Base-by-base conservation (phyloP, 1,140 invertebrate genomes). In the Zaprionus africanus region DNA sequence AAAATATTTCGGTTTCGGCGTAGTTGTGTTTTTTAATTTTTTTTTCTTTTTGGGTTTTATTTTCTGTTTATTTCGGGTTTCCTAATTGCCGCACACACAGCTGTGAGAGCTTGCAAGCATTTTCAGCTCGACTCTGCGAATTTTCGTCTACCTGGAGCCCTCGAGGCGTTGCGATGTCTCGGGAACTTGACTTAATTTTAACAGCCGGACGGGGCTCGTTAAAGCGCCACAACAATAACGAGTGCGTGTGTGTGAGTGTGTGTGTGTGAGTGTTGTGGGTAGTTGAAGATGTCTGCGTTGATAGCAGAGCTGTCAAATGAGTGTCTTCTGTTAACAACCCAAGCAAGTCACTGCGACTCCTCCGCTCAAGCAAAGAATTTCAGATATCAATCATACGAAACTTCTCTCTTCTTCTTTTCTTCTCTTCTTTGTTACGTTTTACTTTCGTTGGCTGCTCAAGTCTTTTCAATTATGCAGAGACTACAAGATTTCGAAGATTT, bases 261-360 rank as follows among this genome's bases (percentile, higher is more conserved):
- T 31, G 28, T 22, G 19, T 59, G 12, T 60, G 46, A 53, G 46
- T 38, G 46, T 38, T 59, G 71, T 74, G 65, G 70, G 64, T 49
- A 63, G 72, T 58, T 75, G 72, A 75, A 75, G 72, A 75, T 75
- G 72, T 75, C 72, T 75, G 26, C 66, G 66, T 31, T 75, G 72
- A 75, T 75, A 69, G 66, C 60, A 12, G 60, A 64, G 68, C 68
- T 64, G 68, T 71, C 68, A 71, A 71, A 71, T 71, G 61, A 71
- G 66, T 72, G 62, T 64, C 51, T 38, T 41, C 54, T 24, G 13
- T 26, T 56, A 57, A 56, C 63, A 56, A 57, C 36, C 34, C 62
- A 24, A 63, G 6, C 51, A 65, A 63, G 46, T 17, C 46, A 17
- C 6, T 17, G 31, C 9, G n/a, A 17, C 9, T 19, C 22, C 46